These are phyloP conservation scores for Homarus americanus DNA, from an alignment of 1,140 invertebrate genomes.

Conservation along the genomic window DNA sequence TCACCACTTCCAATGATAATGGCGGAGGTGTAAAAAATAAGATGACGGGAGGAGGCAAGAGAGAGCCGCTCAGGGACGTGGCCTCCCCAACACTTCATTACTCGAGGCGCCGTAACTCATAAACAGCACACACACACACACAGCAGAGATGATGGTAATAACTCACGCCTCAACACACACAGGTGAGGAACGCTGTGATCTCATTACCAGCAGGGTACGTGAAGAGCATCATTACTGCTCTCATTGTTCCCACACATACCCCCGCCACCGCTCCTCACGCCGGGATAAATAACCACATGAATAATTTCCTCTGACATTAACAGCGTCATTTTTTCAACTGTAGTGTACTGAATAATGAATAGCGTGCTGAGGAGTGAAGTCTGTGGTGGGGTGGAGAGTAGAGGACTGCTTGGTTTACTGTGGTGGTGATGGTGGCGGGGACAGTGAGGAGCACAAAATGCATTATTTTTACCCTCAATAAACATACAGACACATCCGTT, in stretches of 20 bases:
- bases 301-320: neutral
- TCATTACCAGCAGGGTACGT: neutral
- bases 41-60: neutral
- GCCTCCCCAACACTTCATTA: too few species aligned
- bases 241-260: neutral
- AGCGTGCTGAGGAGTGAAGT: too few species aligned
- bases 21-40: too few species aligned
- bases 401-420: too few species aligned
- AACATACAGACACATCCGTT: too few species aligned
- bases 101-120: too few species aligned
- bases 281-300: neutral
- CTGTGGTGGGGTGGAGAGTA: too few species aligned
- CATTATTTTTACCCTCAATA: too few species aligned
- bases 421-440: too few species aligned
- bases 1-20: too few species aligned
- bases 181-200: neutral
- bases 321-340: neutral
- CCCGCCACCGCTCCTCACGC: neutral
- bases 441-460: too few species aligned
- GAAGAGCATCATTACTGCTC: neutral
- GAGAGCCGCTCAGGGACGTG: neutral
- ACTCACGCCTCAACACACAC: neutral
- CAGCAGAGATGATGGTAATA: neutral
- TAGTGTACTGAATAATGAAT: neutral
- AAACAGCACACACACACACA: neutral